phyloP scores from a whole-genome alignment of 2,797 vertebrate species.

The Chromobotia macracanthus region DNA sequence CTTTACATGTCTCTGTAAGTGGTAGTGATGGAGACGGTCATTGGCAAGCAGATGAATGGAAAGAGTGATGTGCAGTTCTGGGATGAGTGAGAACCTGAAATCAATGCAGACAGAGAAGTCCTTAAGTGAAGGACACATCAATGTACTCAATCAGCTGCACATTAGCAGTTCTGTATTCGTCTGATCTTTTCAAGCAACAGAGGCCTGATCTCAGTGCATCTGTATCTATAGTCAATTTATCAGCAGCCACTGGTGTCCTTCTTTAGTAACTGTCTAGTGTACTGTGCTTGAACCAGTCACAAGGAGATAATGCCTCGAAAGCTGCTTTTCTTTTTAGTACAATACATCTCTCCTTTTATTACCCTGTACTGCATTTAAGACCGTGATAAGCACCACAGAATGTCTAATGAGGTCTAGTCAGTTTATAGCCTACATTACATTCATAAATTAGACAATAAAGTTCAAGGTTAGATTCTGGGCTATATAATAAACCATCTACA shows the following conservation, averaged over 20 bases:
- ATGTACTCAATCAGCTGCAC: slow-evolving; percentile 26
- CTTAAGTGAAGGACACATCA: slow-evolving; percentile 29
- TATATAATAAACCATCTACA: background rate
- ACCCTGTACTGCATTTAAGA: background rate
- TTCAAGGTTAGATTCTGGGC: background rate
- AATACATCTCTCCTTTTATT: background rate
- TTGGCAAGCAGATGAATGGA: slow-evolving; percentile 25
- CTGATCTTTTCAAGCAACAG: slow-evolving; percentile 8
- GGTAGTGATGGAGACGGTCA: background rate
- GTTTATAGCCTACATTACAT: background rate
- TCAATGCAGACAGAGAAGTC: slow-evolving; percentile 32
- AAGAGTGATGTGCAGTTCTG: slow-evolving; percentile 1
- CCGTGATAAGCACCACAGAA: background rate
- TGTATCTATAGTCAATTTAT: background rate
- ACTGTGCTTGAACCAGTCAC: background rate
- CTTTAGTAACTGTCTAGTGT: background rate
- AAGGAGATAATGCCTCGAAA: background rate
- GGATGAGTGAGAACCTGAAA: slow-evolving; percentile 23
- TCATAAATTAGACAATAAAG: background rate
- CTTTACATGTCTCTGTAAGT: background rate
- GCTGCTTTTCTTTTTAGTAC: background rate
- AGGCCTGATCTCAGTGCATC: background rate
- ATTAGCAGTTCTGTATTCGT: background rate
- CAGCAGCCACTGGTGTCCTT: background rate
- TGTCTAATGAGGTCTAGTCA: slow-evolving; percentile 6